Base-by-base conservation (phyloP, 2,888 invertebrate species). In the Hanleya hanleyi region DNA sequence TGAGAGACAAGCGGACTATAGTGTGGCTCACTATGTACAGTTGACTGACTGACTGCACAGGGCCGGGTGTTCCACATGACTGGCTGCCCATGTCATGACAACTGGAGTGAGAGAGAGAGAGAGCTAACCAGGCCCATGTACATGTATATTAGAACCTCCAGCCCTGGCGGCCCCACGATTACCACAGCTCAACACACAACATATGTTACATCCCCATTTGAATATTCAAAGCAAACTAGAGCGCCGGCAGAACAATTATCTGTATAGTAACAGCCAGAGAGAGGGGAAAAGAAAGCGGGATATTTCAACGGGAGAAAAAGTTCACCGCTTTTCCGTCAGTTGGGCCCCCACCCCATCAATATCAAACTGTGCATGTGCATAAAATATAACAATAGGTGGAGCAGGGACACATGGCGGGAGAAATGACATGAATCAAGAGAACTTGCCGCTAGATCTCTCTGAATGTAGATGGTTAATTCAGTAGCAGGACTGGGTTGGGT, bases 121-220 rank as follows among this genome's bases (percentile, higher is more conserved):
- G n/a, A n/a, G n/a, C n/a, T n/a, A n/a, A n/a, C n/a, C n/a, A n/a
- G n/a, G n/a, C n/a, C n/a, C n/a, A n/a, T n/a, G n/a, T 29, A 22
- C 29, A 26, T 57, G 26, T 57, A 57, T 57, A 57, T 18, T n/a
- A n/a, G n/a, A n/a, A n/a, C n/a, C n/a, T 15, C 22, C 57, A 26
- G 57, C 22, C 57, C 57, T 15, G 22, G 51, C 51, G 22, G 47
- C 47, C 47, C 18, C 47, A 47, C 47, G 22, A 18, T 47, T 1
- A 47, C n/a, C 47, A n/a, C 47, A 22, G n/a, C 47, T 47, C 7
- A 29, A 29, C 57, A 57, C 32, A 57, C 32, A 57, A 57, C 57
- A 57, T 57, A 57, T 57, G 57, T 57, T 57, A 32, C 57, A 57
- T 57, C 57, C 57, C 29, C 57, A 57, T 57, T 57, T 57, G 57